Percentiles rank a stretch among this genome's conserved stretches.
Evolutionary conservation across 2,113 vertebrate species (phyloP).

Genomic region (Synchiropus splendidus): DNA sequence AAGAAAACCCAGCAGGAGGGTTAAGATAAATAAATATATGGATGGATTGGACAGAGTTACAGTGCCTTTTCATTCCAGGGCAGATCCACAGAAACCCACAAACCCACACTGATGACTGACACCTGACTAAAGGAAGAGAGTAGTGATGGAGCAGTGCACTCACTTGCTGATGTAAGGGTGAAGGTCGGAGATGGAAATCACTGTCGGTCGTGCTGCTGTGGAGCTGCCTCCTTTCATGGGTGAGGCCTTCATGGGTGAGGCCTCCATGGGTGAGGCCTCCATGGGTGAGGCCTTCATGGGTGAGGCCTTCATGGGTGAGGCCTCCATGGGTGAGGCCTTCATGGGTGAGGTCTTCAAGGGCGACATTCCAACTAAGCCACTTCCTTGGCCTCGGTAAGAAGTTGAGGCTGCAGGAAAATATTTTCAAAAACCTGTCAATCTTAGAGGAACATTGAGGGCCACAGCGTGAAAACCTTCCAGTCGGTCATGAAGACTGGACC

Average conservation of each 20-base stretch:
- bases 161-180: constrained; percentile 82
- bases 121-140: too few relatives aligned
- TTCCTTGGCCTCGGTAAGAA: constrained; percentile 44
- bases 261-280: neutral
- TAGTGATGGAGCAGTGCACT: constrained; percentile 10
- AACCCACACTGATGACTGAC: too few relatives aligned
- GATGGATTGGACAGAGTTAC: too few relatives aligned
- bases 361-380: constrained; percentile 27
- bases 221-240: constrained; percentile 15
- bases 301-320: neutral
- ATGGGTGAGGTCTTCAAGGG: constrained; percentile 5
- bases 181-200: constrained; percentile 73
- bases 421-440: too few relatives aligned
- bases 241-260: constrained; percentile 9
- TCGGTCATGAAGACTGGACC: too few relatives aligned
- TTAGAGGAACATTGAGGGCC: too few relatives aligned
- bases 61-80: too few relatives aligned
- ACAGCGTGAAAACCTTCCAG: too few relatives aligned
- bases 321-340: constrained; percentile 2
- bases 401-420: constrained; percentile 35
- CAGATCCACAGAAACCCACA: too few relatives aligned
- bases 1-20: too few relatives aligned
- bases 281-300: constrained; percentile 4
- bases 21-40: too few relatives aligned
- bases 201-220: constrained; percentile 45